Evolutionary conservation across 1,140 invertebrate genomes (phyloP).

Genomic region (Samia ricini): DNA sequence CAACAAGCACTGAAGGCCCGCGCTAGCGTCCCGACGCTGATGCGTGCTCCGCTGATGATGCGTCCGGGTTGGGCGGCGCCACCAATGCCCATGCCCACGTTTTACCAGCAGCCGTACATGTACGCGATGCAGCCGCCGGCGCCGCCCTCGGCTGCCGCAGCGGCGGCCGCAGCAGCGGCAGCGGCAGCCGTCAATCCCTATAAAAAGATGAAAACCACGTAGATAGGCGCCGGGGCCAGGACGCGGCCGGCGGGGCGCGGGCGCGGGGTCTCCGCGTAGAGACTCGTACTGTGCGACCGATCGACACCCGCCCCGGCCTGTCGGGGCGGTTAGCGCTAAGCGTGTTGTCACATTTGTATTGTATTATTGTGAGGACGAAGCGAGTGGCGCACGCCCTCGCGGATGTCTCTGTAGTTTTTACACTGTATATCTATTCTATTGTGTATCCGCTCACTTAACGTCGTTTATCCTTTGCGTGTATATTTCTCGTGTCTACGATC

Average conservation of each 20-base stretch:
- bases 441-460: slow-evolving; percentile 72
- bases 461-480: slow-evolving; percentile 79
- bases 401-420: slow-evolving; percentile 73
- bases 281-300: slow-evolving; percentile 67
- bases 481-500: slow-evolving; percentile 80
- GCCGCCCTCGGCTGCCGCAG: slow-evolving; percentile 72
- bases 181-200: slow-evolving; percentile 85
- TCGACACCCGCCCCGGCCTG: slow-evolving; percentile 66
- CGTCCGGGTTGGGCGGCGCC: slow-evolving; percentile 61
- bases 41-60: slow-evolving; percentile 64
- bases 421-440: slow-evolving; percentile 70
- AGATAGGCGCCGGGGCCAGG: slow-evolving; percentile 63
- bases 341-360: slow-evolving; percentile 77
- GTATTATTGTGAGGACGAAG: slow-evolving; percentile 75
- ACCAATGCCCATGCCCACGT: slow-evolving; percentile 58
- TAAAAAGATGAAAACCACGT: slow-evolving; percentile 93
- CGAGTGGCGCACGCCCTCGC: slow-evolving; percentile 62
- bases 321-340: slow-evolving; percentile 72
- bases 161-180: slow-evolving; percentile 69
- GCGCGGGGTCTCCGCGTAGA: slow-evolving; percentile 72
- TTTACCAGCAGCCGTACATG: slow-evolving; percentile 78
- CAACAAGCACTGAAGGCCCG: slow-evolving; percentile 84
- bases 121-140: slow-evolving; percentile 79
- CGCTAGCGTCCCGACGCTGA: slow-evolving; percentile 54
- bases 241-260: slow-evolving; percentile 61